Percentiles rank a stretch among this genome's conserved stretches.
Conservation (phyloP, 2,888 invertebrate species). For the Megastigmus dorsalis region DNA sequence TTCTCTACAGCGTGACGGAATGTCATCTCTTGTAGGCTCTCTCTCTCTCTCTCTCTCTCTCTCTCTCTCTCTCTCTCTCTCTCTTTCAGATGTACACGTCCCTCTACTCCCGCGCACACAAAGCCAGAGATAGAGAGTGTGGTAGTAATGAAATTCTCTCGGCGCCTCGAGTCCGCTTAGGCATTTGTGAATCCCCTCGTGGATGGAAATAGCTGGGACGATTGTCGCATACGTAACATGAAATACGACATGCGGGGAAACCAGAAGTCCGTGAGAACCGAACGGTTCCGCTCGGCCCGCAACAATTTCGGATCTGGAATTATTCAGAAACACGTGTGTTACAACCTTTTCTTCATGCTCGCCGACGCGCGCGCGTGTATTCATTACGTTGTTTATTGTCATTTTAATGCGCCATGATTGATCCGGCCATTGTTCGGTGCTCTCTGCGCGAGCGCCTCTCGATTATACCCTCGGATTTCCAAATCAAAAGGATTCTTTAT, state of each 20-base stretch:
- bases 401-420: conserved; percentile 30
- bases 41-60: too few relatives aligned
- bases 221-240: conserved; percentile 46
- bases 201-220: conserved; percentile 38
- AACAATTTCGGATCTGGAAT: conserved; percentile 32
- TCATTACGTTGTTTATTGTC: conserved; percentile 14
- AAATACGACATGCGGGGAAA: conserved; percentile 22
- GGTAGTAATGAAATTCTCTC: conserved; percentile 52
- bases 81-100: too few relatives aligned
- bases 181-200: conserved; percentile 35
- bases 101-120: neutral
- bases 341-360: conserved; percentile 27
- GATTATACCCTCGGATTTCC: too few relatives aligned
- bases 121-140: neutral
- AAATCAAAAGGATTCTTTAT: too few relatives aligned
- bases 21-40: too few relatives aligned
- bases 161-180: conserved; percentile 46
- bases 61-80: too few relatives aligned
- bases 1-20: conserved; percentile 37
- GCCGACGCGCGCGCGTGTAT: neutral
- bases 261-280: conserved; percentile 44
- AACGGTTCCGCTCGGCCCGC: neutral
- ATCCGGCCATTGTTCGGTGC: conserved; percentile 1
- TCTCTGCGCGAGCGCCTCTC: too few relatives aligned
- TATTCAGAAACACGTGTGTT: conserved; percentile 42